Base-by-base conservation (phyloP, 2,113 vertebrate species). In the Sander lucioperca region DNA sequence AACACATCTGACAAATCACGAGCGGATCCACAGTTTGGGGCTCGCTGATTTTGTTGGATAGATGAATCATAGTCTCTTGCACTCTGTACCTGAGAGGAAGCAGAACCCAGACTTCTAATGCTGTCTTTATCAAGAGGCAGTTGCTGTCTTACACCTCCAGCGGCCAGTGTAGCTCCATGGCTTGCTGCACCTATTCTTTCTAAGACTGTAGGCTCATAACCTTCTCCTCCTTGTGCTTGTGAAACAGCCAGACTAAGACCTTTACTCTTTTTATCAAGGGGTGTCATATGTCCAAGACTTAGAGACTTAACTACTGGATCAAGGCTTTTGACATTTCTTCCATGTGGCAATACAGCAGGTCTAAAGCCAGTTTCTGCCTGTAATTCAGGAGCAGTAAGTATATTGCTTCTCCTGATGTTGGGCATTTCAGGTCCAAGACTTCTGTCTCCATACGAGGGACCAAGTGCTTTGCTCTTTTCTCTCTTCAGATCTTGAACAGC, bases 401-500 rank as follows among this genome's bases (percentile, higher is more conserved):
- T 2, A 59, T 33, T 18, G 25, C n/a, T 30, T 39, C 78, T 80
- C 68, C 79, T 74, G 39, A 43, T 47, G 65, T 14, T 4, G 19
- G 69, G 74, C 15, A 63, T 48, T 43, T 76, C 64, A 54, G 58
- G 58, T 83, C 69, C 69, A 16, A 47, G 21, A 68, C 4, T 53
- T 69, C 18, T 54, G 57, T 80, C 72, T 8, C 82, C 79, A 36
- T 58, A 43, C 18, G 16, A 59, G 12, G 33, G 33, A 50, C 30
- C 77, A n/a, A 82, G 15, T 54, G 30, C 73, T 89, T 66, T 74
- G 79, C 21, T 78, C 70, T 83, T 91, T 83, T 77, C 66, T 76
- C 73, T 82, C 57, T 67, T 90, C 70, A 61, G 75, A 64, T 92
- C 87, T 68, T 82, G 81, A 85, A 67, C 62, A 68, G 75, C 59